Evolutionary conservation across 2,797 vertebrate species (phyloP).

Genomic region (Artibeus lituratus): DNA sequence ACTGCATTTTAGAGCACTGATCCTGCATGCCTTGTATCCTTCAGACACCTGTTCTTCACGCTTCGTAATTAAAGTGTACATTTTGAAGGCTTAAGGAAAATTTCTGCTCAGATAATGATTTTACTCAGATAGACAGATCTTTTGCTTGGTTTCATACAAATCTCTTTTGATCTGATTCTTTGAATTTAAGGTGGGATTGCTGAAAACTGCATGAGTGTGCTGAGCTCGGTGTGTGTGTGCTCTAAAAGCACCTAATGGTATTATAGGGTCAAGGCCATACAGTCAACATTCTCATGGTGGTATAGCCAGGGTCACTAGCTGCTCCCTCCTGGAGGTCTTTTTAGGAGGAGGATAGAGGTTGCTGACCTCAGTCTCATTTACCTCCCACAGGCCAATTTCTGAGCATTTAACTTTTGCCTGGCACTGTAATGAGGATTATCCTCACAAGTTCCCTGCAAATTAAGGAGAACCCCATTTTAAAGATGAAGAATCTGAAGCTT

Average conservation of each 20-base stretch:
- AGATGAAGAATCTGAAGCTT: background rate
- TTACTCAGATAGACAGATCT: background rate
- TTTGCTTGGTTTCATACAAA: conserved; percentile 40
- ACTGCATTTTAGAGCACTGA: background rate
- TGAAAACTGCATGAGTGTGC: background rate
- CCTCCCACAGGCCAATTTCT: background rate
- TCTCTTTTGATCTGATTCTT: conserved; percentile 5
- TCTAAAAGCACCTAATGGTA: background rate
- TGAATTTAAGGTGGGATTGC: background rate
- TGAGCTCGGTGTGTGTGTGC: background rate
- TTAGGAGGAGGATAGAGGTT: background rate
- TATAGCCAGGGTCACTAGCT: background rate
- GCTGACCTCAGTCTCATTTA: background rate
- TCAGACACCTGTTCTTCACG: background rate
- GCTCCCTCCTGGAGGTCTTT: background rate
- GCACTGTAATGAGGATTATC: background rate
- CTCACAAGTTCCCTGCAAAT: background rate
- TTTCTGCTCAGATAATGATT: background rate
- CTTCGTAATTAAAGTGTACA: background rate
- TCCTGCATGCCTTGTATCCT: background rate
- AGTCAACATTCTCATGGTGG: background rate
- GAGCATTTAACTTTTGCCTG: background rate
- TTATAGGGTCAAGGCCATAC: background rate
- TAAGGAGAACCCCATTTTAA: background rate
- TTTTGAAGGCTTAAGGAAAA: conserved; percentile 25